These are phyloP conservation scores for Aspiorhynchus laticeps DNA, from an alignment of 2,113 vertebrate species.

Conservation along the genomic window DNA sequence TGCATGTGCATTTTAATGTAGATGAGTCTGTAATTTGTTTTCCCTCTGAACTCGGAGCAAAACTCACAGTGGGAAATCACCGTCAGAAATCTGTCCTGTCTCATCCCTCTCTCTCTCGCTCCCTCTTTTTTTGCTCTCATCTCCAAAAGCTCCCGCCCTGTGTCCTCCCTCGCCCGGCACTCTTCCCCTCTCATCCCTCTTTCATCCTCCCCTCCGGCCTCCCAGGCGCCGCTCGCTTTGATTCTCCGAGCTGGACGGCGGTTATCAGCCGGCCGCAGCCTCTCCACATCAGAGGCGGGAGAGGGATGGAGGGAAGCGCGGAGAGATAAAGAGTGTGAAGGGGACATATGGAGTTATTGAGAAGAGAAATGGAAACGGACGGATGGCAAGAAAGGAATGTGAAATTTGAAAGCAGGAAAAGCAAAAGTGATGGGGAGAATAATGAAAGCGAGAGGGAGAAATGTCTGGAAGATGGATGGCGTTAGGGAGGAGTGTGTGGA, in stretches of 20 bases:
- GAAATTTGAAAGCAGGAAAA: not conserved
- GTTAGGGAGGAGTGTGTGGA: conserved; percentile 44
- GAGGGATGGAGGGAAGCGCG: conserved; percentile 22
- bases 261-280: conserved; percentile 54
- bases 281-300: conserved; percentile 22
- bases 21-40: conserved; percentile 48
- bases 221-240: conserved; percentile 52
- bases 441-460: conserved; percentile 13
- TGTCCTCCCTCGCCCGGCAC: conserved; percentile 20
- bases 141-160: conserved; percentile 5
- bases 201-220: conserved; percentile 40
- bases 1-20: conserved; percentile 11
- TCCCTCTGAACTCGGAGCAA: conserved; percentile 53
- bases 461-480: conserved; percentile 9
- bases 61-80: conserved; percentile 62
- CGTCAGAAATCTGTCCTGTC: conserved; percentile 10
- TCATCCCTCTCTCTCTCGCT: not conserved
- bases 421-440: not conserved
- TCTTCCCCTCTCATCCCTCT: conserved; percentile 25
- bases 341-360: conserved; percentile 33
- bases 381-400: conserved; percentile 2
- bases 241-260: conserved; percentile 48
- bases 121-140: conserved; percentile 24
- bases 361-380: conserved; percentile 32
- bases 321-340: conserved; percentile 24